A percentile compares a stretch with the other conserved stretches of the same genome.
Conservation (phyloP, 2,113 vertebrate species). For the Microcebus lehilahytsara region DNA sequence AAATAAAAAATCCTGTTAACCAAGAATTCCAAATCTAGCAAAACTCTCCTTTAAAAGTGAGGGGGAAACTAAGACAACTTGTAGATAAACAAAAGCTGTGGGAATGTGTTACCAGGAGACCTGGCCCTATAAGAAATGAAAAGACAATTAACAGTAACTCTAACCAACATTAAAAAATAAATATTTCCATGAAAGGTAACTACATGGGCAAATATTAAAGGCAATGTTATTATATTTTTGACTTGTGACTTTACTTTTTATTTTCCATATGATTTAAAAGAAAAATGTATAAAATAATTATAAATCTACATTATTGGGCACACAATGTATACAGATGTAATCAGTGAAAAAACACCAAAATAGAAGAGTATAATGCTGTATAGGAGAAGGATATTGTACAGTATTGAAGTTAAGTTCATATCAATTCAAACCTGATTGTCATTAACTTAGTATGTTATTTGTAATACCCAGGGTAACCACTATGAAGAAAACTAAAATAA, state of each 20-base stretch:
- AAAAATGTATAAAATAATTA: not conserved
- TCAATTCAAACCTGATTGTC: not conserved
- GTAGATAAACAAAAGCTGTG: not conserved
- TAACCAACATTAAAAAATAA: not conserved
- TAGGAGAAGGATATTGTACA: not conserved
- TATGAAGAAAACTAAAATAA: not conserved
- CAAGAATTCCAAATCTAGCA: not conserved
- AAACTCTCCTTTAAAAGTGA: not conserved
- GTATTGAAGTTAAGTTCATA: not conserved
- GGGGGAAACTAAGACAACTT: not conserved
- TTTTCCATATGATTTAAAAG: not conserved
- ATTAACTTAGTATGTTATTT: not conserved
- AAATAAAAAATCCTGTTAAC: not conserved
- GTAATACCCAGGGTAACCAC: not conserved
- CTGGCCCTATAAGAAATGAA: not conserved
- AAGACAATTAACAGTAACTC: not conserved
- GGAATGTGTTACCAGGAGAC: not conserved
- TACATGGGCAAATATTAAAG: not conserved
- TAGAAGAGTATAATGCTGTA: not conserved
- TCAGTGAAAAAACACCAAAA: not conserved
- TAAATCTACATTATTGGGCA: not conserved
- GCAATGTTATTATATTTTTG: not conserved
- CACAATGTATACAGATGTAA: not conserved
- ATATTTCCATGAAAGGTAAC: not conserved
- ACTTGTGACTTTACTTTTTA: not conserved